Conservation (phyloP, 2,888 invertebrate genomes). For the Cremastobaeus sp. region DNA sequence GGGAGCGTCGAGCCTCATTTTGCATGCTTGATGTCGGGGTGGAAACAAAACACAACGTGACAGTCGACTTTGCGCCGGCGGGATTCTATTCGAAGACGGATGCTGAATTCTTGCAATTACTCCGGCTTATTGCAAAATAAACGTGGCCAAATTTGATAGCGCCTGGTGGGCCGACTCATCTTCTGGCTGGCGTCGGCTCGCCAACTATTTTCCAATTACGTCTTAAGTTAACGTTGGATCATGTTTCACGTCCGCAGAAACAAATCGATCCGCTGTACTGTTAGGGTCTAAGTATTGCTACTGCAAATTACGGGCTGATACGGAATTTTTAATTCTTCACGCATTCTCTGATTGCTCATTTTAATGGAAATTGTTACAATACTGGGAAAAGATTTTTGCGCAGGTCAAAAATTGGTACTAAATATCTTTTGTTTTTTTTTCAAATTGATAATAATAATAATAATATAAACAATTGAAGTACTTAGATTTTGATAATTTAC, state of each 20-base stretch:
- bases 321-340: constrained; percentile 11
- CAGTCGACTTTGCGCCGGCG: constrained; percentile 66
- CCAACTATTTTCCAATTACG: constrained; percentile 69
- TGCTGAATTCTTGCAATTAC: constrained; percentile 70
- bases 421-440: too few relatives aligned
- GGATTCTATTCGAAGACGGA: constrained; percentile 65
- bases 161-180: background rate
- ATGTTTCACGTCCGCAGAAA: constrained; percentile 15
- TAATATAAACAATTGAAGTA: too few relatives aligned
- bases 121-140: constrained; percentile 67
- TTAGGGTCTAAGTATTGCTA: too few relatives aligned
- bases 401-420: too few relatives aligned
- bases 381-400: too few relatives aligned
- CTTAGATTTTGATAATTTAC: too few relatives aligned
- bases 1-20: constrained; percentile 48
- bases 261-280: constrained; percentile 24
- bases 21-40: constrained; percentile 57
- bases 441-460: too few relatives aligned
- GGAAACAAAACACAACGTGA: constrained; percentile 55
- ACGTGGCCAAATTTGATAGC: constrained; percentile 67
- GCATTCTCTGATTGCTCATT: too few relatives aligned
- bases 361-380: too few relatives aligned
- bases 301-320: too few relatives aligned
- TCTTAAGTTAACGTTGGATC: constrained; percentile 75
- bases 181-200: constrained; percentile 62